Base-by-base conservation (phyloP, 2,113 vertebrate genomes). In the Peromyscus maniculatus region DNA sequence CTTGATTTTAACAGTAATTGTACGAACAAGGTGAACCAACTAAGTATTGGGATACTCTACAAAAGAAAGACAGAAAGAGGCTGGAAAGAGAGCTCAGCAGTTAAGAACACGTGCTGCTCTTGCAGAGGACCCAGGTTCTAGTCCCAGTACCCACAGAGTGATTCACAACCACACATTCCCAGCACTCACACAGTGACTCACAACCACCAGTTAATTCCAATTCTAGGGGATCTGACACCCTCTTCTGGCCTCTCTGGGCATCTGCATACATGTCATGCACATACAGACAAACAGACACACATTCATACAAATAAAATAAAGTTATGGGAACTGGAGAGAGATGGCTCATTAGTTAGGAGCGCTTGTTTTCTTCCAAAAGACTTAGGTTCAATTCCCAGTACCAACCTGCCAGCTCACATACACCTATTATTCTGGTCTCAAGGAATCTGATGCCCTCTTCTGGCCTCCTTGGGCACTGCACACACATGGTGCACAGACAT, bases 31-130 rank as follows among this genome's bases (percentile, higher is more conserved):
- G 10, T 2, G 26, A 95, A 28, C 26, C 15, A 92, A 0, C 66
- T 36, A 67, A 91, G 72, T 22, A 57, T 49, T 89, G n/a, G 49
- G 46, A 93, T 89, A 57, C 43, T 79, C 72, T 89, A 46, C 55
- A 97, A 96, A 91, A 86, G 7, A 96, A 91, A 86, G 7, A 75
- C 39, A 24, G 2, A 80, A 87, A 22, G 83, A 46, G 43, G 43
- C 43, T 49, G 17, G 28, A 67, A 67, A 67, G 64, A 55, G 4
- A 49, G 43, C 39, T 87, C 39, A 87, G 43, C 43, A 49, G 31
- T 87, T 67, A 67, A 84, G 26, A 26, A 28, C 28, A 67, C 17
- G 49, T 46, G 5, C 39, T 43, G 28, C 43, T 43, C 43, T 69
- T 52, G 17, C 64, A 36, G 39, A 87, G 64, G 64, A 87, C 43